phyloP scores from a whole-genome alignment of 2,797 vertebrate species.

The Leptatherina wallacei region DNA sequence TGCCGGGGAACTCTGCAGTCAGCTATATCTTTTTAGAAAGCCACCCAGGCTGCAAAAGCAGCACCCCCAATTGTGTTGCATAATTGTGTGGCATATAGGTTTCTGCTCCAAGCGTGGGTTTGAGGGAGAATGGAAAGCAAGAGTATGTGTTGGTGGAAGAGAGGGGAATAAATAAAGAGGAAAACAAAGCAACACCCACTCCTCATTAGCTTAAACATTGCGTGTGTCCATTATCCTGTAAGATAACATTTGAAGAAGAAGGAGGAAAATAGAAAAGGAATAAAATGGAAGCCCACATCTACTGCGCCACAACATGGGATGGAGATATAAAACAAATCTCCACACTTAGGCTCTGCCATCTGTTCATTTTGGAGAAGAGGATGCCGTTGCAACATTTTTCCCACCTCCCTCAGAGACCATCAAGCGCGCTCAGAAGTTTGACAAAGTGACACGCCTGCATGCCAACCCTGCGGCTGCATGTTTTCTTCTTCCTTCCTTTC shows the following conservation, averaged over 20 bases:
- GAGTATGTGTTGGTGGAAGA: slow-evolving; percentile 66
- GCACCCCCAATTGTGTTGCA: slow-evolving; percentile 59
- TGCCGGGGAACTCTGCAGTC: slow-evolving; percentile 39
- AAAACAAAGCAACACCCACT: slow-evolving; percentile 76
- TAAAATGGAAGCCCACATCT: slow-evolving; percentile 53
- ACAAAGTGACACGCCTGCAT: slow-evolving; percentile 70
- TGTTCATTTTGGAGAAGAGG: slow-evolving; percentile 71
- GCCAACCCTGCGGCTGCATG: slow-evolving; percentile 53
- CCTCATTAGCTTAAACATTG: slow-evolving; percentile 77
- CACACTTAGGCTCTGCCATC: slow-evolving; percentile 76
- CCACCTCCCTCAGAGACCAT: slow-evolving; percentile 62
- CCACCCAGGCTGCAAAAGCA: slow-evolving; percentile 48
- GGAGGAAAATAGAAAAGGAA: neutral
- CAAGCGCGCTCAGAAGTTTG: slow-evolving; percentile 68
- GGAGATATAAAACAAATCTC: slow-evolving; percentile 75
- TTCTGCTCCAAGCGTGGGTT: slow-evolving; percentile 70
- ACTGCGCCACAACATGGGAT: slow-evolving; percentile 61
- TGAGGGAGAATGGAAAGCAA: slow-evolving; percentile 64
- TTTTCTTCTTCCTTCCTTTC: slow-evolving; percentile 16
- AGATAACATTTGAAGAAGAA: slow-evolving; percentile 62
- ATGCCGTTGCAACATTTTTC: slow-evolving; percentile 53
- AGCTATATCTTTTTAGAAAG: slow-evolving; percentile 28
- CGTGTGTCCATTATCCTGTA: slow-evolving; percentile 70
- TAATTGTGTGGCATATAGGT: slow-evolving; percentile 67
- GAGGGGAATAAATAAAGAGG: slow-evolving; percentile 57